These are phyloP conservation scores for Drosophila greeni DNA, from an alignment of 2,888 invertebrate species.

Conservation along the genomic window DNA sequence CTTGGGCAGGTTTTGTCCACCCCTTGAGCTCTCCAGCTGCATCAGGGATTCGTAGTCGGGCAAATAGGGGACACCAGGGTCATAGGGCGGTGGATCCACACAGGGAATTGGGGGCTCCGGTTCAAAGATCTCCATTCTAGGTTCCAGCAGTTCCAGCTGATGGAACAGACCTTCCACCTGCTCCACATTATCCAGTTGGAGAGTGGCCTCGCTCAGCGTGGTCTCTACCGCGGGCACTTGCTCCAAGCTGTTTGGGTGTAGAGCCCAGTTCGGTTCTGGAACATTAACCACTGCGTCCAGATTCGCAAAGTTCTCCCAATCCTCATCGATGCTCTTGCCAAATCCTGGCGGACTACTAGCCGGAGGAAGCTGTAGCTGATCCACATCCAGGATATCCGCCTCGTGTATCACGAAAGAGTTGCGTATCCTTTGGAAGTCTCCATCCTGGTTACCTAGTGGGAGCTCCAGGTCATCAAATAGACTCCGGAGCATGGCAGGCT, in stretches of 20 bases:
- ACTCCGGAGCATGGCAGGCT: constrained; percentile 12
- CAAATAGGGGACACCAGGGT: constrained; percentile 33
- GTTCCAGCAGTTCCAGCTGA: constrained; percentile 47
- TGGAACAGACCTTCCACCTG: constrained; percentile 46
- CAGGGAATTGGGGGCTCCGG: neutral
- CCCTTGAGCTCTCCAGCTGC: constrained; percentile 40
- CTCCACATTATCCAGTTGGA: constrained; percentile 34
- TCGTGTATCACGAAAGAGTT: constrained; percentile 70
- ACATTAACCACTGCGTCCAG: constrained; percentile 44
- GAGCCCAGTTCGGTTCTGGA: constrained; percentile 50
- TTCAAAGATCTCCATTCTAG: constrained; percentile 17
- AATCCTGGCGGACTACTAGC: constrained; percentile 60
- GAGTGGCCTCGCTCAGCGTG: constrained; percentile 13
- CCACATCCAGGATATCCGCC: constrained; percentile 63
- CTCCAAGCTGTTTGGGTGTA: constrained; percentile 44
- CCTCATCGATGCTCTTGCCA: constrained; percentile 73
- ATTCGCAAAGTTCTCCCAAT: constrained; percentile 70
- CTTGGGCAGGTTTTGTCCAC: constrained; percentile 45
- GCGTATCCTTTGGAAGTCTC: constrained; percentile 64
- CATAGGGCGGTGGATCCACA: constrained; percentile 54
- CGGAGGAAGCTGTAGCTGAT: constrained; percentile 24
- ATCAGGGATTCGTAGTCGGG: constrained; percentile 66
- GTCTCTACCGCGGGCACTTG: constrained; percentile 33
- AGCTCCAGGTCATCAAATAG: constrained; percentile 57
- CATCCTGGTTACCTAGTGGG: constrained; percentile 42